phyloP scores from a whole-genome alignment of 2,888 invertebrate species.

The Spisula solida region DNA sequence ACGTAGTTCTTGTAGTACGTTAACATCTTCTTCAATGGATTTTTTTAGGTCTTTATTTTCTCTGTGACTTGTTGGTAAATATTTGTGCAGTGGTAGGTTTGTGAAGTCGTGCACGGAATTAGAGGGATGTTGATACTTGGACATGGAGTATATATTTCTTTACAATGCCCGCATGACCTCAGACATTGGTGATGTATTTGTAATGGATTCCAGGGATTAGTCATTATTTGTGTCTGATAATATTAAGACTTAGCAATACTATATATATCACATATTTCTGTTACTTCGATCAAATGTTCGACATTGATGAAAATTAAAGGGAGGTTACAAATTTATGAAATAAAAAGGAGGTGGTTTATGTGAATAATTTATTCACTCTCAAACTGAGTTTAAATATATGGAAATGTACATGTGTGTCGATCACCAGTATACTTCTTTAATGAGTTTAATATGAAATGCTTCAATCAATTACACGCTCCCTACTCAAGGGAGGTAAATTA shows the following conservation, averaged over 20 bases:
- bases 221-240: not conserved
- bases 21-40: no score
- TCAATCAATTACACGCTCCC: not conserved
- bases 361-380: not conserved
- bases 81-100: not conserved
- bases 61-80: not conserved
- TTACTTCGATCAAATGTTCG: not conserved
- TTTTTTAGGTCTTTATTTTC: not conserved
- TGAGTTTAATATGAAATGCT: no score
- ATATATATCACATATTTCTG: not conserved
- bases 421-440: no score
- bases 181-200: not conserved
- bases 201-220: not conserved
- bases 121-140: not conserved
- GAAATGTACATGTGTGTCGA: not conserved
- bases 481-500: not conserved
- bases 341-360: not conserved
- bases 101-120: not conserved
- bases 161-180: not conserved
- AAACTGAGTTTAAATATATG: not conserved
- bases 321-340: slow-evolving; percentile 20
- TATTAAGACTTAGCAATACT: not conserved
- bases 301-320: not conserved
- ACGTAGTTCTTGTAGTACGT: no score
- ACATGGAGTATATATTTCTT: not conserved